These are phyloP conservation scores for Erethizon dorsatum DNA, from an alignment of 2,797 vertebrate genomes.

Conservation along the genomic window DNA sequence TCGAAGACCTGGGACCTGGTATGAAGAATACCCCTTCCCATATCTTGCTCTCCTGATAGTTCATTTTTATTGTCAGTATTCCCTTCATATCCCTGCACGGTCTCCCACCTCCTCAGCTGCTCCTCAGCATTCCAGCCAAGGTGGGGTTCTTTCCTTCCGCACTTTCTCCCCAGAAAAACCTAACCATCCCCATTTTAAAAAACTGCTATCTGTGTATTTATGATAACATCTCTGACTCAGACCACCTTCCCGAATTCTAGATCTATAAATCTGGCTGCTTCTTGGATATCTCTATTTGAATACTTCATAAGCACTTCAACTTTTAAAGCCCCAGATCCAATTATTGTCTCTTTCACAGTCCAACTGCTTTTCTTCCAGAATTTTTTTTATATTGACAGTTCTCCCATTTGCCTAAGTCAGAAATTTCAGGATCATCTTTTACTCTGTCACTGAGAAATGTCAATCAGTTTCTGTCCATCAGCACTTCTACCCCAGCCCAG, in stretches of 20 bases:
- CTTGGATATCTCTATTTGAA: not conserved
- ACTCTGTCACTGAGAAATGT: not conserved
- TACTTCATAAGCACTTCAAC: not conserved
- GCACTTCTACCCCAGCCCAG: not conserved
- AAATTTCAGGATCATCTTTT: not conserved
- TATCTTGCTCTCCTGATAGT: not conserved
- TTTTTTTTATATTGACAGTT: not conserved
- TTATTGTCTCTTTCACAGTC: not conserved
- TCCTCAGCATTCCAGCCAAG: not conserved
- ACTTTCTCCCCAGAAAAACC: not conserved
- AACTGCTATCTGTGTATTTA: not conserved
- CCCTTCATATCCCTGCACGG: too few species aligned
- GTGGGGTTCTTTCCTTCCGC: not conserved
- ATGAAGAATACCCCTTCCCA: not conserved
- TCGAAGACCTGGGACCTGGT: not conserved
- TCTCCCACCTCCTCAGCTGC: accelerated
- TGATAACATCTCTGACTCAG: not conserved
- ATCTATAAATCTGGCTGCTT: not conserved
- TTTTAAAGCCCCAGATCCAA: not conserved
- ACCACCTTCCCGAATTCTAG: not conserved
- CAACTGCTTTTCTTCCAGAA: not conserved
- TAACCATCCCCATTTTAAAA: not conserved
- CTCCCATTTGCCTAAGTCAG: not conserved
- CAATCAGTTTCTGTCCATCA: not conserved
- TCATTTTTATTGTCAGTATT: not conserved